Evolutionary conservation across 2,113 vertebrate species (phyloP).

Genomic region (Otis tarda): DNA sequence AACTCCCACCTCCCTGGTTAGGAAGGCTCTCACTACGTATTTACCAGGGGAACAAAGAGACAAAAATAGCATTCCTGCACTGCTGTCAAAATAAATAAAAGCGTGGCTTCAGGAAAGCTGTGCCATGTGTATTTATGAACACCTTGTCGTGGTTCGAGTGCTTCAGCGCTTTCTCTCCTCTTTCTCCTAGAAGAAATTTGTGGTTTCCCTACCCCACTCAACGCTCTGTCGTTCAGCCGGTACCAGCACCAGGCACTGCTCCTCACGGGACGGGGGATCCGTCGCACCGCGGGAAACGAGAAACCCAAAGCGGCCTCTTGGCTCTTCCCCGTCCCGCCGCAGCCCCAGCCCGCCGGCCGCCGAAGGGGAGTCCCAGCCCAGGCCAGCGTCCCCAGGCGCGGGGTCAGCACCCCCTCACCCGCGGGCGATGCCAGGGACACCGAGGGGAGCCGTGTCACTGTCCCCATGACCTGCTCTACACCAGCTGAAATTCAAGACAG

Average conservation of each 20-base stretch:
- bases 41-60: not conserved
- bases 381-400: fast-evolving
- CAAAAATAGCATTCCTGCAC: not conserved
- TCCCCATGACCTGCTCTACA: not conserved
- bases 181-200: too few species aligned
- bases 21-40: not conserved
- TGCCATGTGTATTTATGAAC: not conserved
- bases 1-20: not conserved
- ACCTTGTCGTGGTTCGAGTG: not conserved
- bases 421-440: fast-evolving
- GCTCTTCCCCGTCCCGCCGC: not conserved
- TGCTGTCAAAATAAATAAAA: not conserved
- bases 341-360: not conserved
- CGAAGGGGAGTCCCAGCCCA: not conserved
- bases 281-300: fast-evolving
- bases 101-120: not conserved
- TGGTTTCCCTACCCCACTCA: not conserved
- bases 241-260: not conserved
- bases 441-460: fast-evolving
- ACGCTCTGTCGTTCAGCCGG: fast-evolving
- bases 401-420: not conserved
- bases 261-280: fast-evolving
- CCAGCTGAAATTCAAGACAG: not conserved
- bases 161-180: not conserved
- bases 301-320: not conserved